Evolutionary conservation across 2,113 vertebrate species (phyloP).

Genomic region (Chunga burmeisteri): DNA sequence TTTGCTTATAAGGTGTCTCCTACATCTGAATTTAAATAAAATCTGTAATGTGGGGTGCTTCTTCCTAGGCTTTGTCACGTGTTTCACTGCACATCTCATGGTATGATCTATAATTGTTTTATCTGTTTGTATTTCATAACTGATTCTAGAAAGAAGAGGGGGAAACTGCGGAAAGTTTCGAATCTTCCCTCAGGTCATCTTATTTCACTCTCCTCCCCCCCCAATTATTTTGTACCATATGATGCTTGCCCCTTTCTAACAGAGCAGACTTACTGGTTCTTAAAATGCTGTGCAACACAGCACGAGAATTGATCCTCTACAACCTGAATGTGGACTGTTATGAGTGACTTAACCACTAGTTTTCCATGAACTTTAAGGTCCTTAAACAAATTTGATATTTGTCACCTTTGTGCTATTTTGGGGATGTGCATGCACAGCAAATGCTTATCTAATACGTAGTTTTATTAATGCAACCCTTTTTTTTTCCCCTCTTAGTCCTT

Average conservation of each 20-base stretch:
- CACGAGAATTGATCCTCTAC: neutral
- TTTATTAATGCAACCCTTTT: neutral
- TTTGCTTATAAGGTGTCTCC: neutral
- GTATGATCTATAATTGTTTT: accelerated
- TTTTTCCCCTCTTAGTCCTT: neutral
- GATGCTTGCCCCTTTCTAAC: neutral
- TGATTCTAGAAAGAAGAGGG: neutral
- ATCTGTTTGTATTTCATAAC: neutral
- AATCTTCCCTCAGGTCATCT: neutral
- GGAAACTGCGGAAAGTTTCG: neutral
- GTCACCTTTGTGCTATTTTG: neutral
- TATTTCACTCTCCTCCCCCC: neutral
- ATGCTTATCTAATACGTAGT: neutral
- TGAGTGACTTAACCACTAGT: neutral
- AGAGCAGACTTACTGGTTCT: neutral
- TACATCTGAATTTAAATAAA: neutral
- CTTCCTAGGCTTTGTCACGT: neutral
- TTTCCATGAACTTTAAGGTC: neutral
- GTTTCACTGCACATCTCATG: neutral
- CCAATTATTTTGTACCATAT: neutral
- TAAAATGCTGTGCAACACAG: neutral
- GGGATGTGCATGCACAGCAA: neutral
- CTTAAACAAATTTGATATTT: neutral
- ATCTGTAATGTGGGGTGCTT: neutral
- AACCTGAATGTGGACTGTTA: neutral